phyloP scores from a whole-genome alignment of 2,888 invertebrate species.

The Orthosia gothica region DNA sequence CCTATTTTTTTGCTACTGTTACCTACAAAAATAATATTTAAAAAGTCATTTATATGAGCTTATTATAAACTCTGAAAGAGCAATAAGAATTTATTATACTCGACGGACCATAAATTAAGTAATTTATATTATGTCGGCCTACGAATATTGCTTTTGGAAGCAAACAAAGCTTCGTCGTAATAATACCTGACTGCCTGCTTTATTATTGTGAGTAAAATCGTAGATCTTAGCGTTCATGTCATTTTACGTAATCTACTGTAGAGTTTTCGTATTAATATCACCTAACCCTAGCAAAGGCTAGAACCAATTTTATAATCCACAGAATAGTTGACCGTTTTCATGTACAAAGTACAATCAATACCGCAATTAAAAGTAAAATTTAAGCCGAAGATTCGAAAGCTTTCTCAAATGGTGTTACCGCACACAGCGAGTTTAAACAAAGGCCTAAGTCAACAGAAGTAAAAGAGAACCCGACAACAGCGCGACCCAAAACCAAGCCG shows the following conservation, averaged over 20 bases:
- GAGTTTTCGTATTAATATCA: not conserved
- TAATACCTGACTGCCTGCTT: not conserved
- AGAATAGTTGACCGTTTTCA: not conserved
- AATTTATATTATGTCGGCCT: not conserved
- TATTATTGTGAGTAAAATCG: not conserved
- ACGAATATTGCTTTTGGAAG: not conserved
- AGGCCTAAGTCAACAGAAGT: conserved; percentile 46
- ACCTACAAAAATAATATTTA: not conserved
- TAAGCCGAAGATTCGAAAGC: conserved; percentile 4
- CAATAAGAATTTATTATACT: not conserved
- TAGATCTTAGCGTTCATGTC: not conserved
- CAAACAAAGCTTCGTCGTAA: not conserved
- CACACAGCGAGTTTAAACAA: conserved; percentile 36
- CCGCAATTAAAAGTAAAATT: conserved; percentile 2
- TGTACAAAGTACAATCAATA: conserved; percentile 2
- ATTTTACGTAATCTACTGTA: not conserved
- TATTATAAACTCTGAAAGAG: not conserved
- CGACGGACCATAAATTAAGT: not conserved
- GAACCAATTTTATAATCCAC: not conserved
- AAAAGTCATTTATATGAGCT: not conserved
- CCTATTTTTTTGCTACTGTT: not conserved
- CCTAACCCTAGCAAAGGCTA: not conserved
- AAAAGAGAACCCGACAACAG: conserved; percentile 15
- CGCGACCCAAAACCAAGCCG: conserved; percentile 23
- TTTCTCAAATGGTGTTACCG: conserved; percentile 30